These are phyloP conservation scores for Pammene fasciana DNA, from an alignment of 2,888 invertebrate species.

Conservation along the genomic window DNA sequence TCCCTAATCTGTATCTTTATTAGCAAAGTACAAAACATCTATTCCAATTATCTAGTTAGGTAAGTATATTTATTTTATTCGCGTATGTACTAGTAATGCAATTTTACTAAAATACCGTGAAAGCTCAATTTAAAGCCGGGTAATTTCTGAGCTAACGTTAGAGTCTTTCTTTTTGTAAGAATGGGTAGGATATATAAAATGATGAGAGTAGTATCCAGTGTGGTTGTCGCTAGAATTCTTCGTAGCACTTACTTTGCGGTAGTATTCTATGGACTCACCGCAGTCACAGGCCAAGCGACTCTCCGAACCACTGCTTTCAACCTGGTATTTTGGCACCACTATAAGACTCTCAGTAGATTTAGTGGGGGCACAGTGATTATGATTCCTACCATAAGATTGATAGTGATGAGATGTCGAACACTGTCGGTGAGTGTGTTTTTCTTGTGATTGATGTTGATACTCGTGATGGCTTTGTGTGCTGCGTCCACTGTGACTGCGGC, in stretches of 20 bases:
- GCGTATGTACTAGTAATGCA: background rate
- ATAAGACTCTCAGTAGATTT: slow-evolving; percentile 92
- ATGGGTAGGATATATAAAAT: slow-evolving; percentile 78
- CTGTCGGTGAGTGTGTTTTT: slow-evolving; percentile 77
- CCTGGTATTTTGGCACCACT: slow-evolving; percentile 85
- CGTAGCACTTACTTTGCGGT: slow-evolving; percentile 62
- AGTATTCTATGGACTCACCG: slow-evolving; percentile 77
- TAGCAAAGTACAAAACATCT: slow-evolving; percentile 30
- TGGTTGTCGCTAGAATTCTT: slow-evolving; percentile 70
- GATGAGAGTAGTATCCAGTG: slow-evolving; percentile 72
- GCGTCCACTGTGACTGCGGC: slow-evolving; percentile 84
- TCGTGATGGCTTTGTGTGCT: slow-evolving; percentile 82
- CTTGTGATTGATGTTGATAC: slow-evolving; percentile 69
- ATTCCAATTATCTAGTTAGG: slow-evolving; percentile 8
- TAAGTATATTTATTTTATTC: slow-evolving; percentile 10
- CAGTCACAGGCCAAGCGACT: slow-evolving; percentile 89
- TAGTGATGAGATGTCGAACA: slow-evolving; percentile 73
- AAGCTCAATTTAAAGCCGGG: slow-evolving; percentile 81
- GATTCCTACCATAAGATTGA: slow-evolving; percentile 75
- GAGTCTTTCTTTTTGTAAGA: slow-evolving; percentile 80
- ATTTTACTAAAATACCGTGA: background rate
- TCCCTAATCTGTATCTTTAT: slow-evolving; percentile 1
- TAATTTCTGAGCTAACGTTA: slow-evolving; percentile 87
- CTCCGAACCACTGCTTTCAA: slow-evolving; percentile 85
- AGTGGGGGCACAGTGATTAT: slow-evolving; percentile 85